Conservation (phyloP, 2,113 vertebrate genomes). For the Alexandromys fortis region DNA sequence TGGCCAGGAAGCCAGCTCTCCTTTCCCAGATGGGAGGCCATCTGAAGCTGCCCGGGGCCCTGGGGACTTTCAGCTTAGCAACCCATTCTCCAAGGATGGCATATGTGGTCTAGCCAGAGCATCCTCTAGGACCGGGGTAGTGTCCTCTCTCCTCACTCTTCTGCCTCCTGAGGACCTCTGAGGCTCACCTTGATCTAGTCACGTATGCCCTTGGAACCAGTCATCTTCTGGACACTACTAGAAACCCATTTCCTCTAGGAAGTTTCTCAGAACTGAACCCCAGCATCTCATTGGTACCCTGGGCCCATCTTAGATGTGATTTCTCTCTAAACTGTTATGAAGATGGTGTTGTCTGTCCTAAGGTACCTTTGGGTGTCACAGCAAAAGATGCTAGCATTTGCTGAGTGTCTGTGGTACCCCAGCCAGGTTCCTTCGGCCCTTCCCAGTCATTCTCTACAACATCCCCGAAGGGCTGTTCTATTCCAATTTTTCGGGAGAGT, state of each 20-base stretch:
- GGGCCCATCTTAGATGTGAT: neutral
- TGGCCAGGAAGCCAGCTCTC: neutral
- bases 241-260: neutral
- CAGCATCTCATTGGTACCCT: neutral
- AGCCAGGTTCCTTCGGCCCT: neutral
- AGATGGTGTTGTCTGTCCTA: neutral
- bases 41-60: fast-evolving
- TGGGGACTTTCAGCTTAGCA: no score
- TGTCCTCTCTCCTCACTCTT: fast-evolving
- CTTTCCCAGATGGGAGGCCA: neutral
- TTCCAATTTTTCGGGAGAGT: neutral
- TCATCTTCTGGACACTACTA: neutral
- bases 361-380: neutral
- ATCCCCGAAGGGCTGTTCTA: neutral
- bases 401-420: neutral
- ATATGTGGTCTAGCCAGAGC: neutral
- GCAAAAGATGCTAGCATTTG: neutral
- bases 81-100: neutral
- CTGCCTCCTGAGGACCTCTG: neutral
- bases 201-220: neutral
- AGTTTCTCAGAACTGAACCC: neutral
- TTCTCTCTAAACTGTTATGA: neutral
- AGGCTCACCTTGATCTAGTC: neutral
- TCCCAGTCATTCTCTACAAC: neutral
- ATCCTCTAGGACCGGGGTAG: neutral